These are phyloP conservation scores for Enteromius argenteus DNA, from an alignment of 2,797 vertebrate genomes.

Conservation along the genomic window DNA sequence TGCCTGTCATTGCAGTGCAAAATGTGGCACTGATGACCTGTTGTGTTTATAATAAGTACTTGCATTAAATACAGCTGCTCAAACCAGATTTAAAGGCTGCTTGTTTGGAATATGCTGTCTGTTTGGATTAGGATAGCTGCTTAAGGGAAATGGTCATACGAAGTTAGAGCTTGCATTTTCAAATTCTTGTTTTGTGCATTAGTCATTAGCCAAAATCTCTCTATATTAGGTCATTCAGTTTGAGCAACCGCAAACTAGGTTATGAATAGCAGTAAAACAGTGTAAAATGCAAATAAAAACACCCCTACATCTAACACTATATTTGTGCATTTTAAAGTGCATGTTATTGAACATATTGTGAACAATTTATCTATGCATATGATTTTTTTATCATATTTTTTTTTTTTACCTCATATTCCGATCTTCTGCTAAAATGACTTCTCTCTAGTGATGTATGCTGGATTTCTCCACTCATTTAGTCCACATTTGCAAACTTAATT, in stretches of 20 bases:
- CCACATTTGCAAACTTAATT: neutral
- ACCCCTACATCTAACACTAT: neutral
- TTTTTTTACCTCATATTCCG: neutral
- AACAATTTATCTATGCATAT: neutral
- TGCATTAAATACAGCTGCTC: conserved; percentile 20
- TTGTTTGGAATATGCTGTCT: conserved; percentile 12
- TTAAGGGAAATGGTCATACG: neutral
- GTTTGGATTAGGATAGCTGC: conserved; percentile 47
- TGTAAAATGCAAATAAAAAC: neutral
- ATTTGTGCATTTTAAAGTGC: neutral
- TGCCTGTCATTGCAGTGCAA: neutral
- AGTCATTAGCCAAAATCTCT: conserved; percentile 17
- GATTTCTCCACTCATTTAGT: neutral
- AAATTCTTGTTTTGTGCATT: conserved; percentile 29
- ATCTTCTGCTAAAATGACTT: neutral
- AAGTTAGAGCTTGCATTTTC: neutral
- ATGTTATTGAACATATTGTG: neutral
- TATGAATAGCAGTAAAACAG: neutral
- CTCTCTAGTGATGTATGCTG: neutral
- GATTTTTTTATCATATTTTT: neutral
- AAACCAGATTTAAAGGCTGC: conserved; percentile 20
- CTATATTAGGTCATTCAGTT: conserved; percentile 5
- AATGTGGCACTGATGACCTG: conserved; percentile 24
- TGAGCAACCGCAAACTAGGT: conserved; percentile 18
- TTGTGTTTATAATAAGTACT: conserved; percentile 29